A percentile compares a stretch with the other conserved stretches of the same genome.
phyloP scores from a whole-genome alignment of 2,888 invertebrate species.

The Electrophaes corylata region DNA sequence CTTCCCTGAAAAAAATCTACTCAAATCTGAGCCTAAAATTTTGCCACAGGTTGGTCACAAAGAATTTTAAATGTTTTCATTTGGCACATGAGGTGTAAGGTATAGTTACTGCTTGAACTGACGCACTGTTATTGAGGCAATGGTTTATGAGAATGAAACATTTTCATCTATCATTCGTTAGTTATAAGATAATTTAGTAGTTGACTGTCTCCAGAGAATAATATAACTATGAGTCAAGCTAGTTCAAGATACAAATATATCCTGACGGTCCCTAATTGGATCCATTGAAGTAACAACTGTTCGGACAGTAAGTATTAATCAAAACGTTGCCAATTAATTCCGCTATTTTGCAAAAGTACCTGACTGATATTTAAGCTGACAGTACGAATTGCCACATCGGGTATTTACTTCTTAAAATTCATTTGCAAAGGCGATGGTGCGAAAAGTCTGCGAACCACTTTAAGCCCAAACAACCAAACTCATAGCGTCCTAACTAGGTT shows the following conservation, averaged over 20 bases:
- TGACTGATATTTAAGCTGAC: neutral
- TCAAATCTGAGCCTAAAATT: too few relatives aligned
- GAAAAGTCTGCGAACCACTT: neutral
- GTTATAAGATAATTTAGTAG: too few relatives aligned
- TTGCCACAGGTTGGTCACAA: too few relatives aligned
- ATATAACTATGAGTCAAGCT: neutral
- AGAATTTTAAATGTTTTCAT: too few relatives aligned
- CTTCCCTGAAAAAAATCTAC: too few relatives aligned
- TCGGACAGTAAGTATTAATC: neutral
- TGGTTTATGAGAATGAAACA: too few relatives aligned
- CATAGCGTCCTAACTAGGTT: too few relatives aligned
- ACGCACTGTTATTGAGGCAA: too few relatives aligned
- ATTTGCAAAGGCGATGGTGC: neutral
- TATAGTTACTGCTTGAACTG: too few relatives aligned
- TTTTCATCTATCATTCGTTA: too few relatives aligned
- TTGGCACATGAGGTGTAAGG: too few relatives aligned
- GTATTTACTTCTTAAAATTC: neutral
- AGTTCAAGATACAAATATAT: neutral
- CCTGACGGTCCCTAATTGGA: neutral
- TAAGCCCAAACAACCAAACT: too few relatives aligned
- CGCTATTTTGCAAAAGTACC: neutral
- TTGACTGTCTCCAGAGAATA: neutral
- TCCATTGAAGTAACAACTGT: constrained; percentile 2
- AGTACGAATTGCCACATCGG: neutral
- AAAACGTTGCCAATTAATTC: constrained; percentile 3